Evolutionary conservation across 2,113 vertebrate species (phyloP), one percentile per base, ranked within the genome.

Genomic region (Sterna hirundo): DNA sequence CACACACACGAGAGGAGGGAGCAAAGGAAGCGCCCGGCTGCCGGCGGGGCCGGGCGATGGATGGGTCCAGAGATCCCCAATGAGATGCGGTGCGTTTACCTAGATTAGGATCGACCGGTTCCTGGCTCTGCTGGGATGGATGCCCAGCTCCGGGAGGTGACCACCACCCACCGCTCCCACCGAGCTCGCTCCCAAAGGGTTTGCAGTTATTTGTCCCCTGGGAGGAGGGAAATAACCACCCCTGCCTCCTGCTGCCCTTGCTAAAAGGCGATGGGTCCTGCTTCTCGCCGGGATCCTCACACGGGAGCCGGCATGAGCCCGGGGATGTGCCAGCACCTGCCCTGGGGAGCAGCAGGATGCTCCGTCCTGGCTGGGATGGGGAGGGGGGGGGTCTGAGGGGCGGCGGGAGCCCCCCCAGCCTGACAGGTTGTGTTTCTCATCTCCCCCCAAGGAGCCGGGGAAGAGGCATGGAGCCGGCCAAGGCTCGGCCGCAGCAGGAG

Each of bases 261-360:
- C 15, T 66, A 14, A 57, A 91, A 78, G 68, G 40, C 2, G 3
- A 42, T 8, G 38, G 70, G 44, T 32, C 3, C 74, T 4, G 9
- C 11, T 88, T 65, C 49, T 49, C 69, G 20, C 26, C 0, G 0
- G 26, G 40, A 79, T 34, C 1, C 3, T 42, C 5, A 0, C 1
- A 0, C 2, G 1, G 62, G 40, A 80, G 62, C 7, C 58, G 84
- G 8, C 4, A 2, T 1, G 20, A 91, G 57, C 55, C 30, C 25
- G 23, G 76, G 26, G 75, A 83, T 27, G 32, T 0, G 0, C 12
- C 62, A 58, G 44, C 26, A 52, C 20, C 55, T 32, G 61, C 47
- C 52, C 46, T 1, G 0, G 26, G 57, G 13, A 90, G 75, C 66
- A 69, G 58, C 64, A 40, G 64, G 77, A 76, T 52, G 62, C 58